A percentile compares a stretch with the other conserved stretches of the same genome.
These are phyloP conservation scores for Orbicella faveolata DNA, from an alignment of 64 coral and sea anemone species.

Conservation along the genomic window DNA sequence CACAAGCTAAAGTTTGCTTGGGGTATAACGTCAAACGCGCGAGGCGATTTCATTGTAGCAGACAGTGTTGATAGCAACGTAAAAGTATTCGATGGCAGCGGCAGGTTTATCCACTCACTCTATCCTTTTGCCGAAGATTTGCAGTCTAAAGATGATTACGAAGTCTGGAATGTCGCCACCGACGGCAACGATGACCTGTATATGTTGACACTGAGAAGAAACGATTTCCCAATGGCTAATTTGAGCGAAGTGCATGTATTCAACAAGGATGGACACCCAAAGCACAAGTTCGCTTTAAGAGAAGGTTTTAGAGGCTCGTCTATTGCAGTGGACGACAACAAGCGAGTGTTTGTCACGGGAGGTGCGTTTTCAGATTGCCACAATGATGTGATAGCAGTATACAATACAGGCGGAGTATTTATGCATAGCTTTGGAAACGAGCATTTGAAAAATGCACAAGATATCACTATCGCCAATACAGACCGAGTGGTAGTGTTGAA, in stretches of 20 bases:
- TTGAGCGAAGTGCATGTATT: background rate
- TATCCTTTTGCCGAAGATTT: background rate
- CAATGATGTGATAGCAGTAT: conserved; percentile 11
- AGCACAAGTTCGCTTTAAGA: background rate
- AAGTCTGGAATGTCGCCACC: conserved; percentile 12
- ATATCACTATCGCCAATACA: background rate
- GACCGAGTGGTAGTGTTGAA: background rate
- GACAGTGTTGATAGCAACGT: conserved; percentile 19
- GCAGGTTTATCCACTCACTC: background rate
- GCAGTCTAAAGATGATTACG: background rate
- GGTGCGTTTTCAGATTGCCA: background rate
- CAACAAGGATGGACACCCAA: background rate
- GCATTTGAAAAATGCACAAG: conserved; percentile 12
- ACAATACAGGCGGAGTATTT: background rate
- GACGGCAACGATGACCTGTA: background rate
- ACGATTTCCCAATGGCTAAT: background rate
- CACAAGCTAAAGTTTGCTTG: conserved; percentile 15
- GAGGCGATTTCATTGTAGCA: background rate
- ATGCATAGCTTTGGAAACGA: conserved; percentile 16
- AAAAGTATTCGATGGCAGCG: conserved; percentile 10
- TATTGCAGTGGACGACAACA: conserved; percentile 8
- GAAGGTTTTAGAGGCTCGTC: background rate
- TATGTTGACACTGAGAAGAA: background rate
- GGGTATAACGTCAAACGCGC: background rate
- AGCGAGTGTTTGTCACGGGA: background rate